phyloP scores from a whole-genome alignment of 2,113 vertebrate genomes.

The Tachysurus fulvidraco region DNA sequence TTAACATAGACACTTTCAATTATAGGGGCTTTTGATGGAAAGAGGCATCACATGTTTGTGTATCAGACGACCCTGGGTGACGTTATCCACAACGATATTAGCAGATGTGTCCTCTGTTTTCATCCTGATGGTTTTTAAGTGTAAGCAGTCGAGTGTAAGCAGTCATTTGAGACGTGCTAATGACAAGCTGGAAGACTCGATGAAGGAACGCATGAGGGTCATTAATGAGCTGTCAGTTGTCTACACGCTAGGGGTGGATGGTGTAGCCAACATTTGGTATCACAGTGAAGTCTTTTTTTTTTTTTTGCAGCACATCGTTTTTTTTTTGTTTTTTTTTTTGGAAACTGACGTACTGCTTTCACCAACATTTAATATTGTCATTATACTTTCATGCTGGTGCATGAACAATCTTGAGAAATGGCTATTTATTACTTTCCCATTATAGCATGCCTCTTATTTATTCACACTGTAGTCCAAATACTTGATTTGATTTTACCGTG shows the following conservation, averaged over 20 bases:
- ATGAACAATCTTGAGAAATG: background rate
- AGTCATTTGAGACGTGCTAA: conserved; percentile 44
- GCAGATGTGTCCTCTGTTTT: conserved; percentile 42
- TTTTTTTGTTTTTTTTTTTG: background rate
- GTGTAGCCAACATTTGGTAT: background rate
- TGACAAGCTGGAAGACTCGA: conserved; percentile 32
- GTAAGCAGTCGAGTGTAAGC: background rate
- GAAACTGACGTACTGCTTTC: background rate
- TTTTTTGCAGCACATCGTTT: background rate
- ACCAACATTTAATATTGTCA: background rate
- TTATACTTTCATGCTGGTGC: background rate
- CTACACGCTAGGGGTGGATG: background rate
- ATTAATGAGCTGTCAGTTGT: conserved; percentile 27
- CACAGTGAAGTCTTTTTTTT: background rate
- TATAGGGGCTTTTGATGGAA: conserved; percentile 30
- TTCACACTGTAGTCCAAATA: background rate
- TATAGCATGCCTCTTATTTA: background rate
- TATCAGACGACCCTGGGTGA: conserved; percentile 19
- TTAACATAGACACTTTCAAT: conserved; percentile 30
- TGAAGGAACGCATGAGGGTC: conserved; percentile 46
- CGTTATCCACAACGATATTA: background rate
- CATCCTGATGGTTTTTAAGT: conserved; percentile 1
- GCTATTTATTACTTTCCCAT: background rate
- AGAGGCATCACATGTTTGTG: conserved; percentile 21
- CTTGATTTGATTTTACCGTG: background rate